Conservation (phyloP, 2,888 invertebrate species). For the Lithophane socia region DNA sequence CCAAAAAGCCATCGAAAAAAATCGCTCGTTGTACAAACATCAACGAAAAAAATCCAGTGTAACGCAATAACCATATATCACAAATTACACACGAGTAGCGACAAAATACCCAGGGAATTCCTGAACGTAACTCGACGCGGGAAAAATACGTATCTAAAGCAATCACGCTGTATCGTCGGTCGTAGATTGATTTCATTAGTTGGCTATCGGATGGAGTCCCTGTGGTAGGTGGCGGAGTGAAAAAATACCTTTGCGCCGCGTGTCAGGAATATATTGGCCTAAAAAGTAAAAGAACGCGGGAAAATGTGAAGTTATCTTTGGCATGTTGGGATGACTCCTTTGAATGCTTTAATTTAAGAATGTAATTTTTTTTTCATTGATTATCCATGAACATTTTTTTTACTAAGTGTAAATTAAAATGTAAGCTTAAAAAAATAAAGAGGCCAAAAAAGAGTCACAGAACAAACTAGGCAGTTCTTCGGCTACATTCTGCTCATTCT, state of each 20-base stretch:
- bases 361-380: not conserved
- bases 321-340: not conserved
- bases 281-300: slow-evolving; percentile 25
- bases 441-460: no score
- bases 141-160: slow-evolving; percentile 65
- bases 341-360: not conserved
- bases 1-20: slow-evolving; percentile 31
- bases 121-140: slow-evolving; percentile 49
- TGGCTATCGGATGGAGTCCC: slow-evolving; percentile 60
- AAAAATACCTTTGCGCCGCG: slow-evolving; percentile 41
- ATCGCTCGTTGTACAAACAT: slow-evolving; percentile 18
- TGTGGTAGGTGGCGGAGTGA: slow-evolving; percentile 34
- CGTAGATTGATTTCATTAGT: slow-evolving; percentile 73
- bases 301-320: slow-evolving; percentile 11
- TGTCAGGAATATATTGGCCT: slow-evolving; percentile 25
- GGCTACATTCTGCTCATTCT: no score
- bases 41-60: slow-evolving; percentile 39
- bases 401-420: not conserved
- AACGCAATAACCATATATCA: slow-evolving; percentile 61
- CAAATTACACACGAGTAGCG: slow-evolving; percentile 60
- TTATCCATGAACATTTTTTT: not conserved
- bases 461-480: no score
- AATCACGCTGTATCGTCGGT: slow-evolving; percentile 68
- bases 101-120: slow-evolving; percentile 60
- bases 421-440: not conserved